phyloP scores from a whole-genome alignment of 2,797 vertebrate species.

The Staurois parvus region DNA sequence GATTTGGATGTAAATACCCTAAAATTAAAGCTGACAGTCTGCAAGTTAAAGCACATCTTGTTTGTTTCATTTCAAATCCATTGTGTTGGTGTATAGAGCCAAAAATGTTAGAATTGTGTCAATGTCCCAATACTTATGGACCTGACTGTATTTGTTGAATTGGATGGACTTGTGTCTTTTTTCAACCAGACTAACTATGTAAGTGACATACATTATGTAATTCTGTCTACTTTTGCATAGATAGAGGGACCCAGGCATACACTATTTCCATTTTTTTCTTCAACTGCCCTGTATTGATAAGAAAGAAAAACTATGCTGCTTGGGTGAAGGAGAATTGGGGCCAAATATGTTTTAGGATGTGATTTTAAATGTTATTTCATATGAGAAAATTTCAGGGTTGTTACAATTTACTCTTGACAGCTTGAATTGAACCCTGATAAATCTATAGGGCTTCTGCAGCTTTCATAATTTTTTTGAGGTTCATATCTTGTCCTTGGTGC shows the following conservation, averaged over 20 bases:
- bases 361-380: background rate
- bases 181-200: too few relatives aligned
- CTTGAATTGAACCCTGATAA: background rate
- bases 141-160: too few relatives aligned
- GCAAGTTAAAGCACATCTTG: too few relatives aligned
- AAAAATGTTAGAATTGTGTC: too few relatives aligned
- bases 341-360: background rate
- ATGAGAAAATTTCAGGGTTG: background rate
- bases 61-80: too few relatives aligned
- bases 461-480: background rate
- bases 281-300: background rate
- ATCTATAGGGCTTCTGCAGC: slow-evolving; percentile 4
- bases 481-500: background rate
- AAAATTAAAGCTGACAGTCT: too few relatives aligned
- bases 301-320: background rate
- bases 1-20: too few relatives aligned
- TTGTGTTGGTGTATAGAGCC: too few relatives aligned
- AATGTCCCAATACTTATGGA: too few relatives aligned
- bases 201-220: too few relatives aligned
- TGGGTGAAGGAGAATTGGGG: background rate
- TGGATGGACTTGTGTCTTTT: too few relatives aligned
- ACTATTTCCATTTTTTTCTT: background rate
- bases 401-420: background rate
- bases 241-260: background rate
- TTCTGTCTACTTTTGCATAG: background rate